Base-by-base conservation (phyloP, 2,113 vertebrate species). In the Sturnira hondurensis region DNA sequence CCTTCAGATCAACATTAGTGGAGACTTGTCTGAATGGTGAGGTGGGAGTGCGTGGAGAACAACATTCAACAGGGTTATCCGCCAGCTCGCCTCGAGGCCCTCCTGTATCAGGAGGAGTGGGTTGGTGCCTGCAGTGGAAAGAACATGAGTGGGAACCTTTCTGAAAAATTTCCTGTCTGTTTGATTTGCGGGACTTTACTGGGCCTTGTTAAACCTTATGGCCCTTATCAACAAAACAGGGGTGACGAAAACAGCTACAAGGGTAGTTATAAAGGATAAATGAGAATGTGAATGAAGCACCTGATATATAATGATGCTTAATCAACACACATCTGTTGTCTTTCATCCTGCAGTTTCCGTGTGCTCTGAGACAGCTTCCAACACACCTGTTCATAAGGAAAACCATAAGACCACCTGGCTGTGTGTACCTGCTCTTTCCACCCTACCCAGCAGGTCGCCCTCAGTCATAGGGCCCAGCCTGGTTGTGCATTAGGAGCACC, bases 1-100 rank as follows among this genome's bases (percentile, higher is more conserved):
- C 97, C 97, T 98, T 98, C 98, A 96, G 97, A 98, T 97, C 97
- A 97, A 97, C 95, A 98, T 97, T 97, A 97, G 97, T 93, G 86
- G 96, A 98, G 97, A 97, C 93, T 96, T 97, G 54, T 86, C 89
- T 41, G 91, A 28, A 58, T 95, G 86, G 41, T 45, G 33, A 11
- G 6, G 26, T 4, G 58, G 24, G 41, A n/a, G n/a, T 0, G 4
- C 31, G 7, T 36, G 20, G 61, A 82, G 54, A 56, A 91, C 91
- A 83, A 1, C 67, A 56, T 93, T 96, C 96, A 92, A 84, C n/a
- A 83, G 83, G 89, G 73, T 63, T 33, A 74, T 95, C 65, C 58
- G 0, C 11, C 0, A 78, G 89, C 88, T 92, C 10, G 4, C 78
- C 24, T 56, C 2, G 77, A 36, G 94, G 77, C 70, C 77, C 92